These are phyloP conservation scores for Podotricha telesiphe DNA, from an alignment of 2,888 invertebrate genomes.

Conservation along the genomic window DNA sequence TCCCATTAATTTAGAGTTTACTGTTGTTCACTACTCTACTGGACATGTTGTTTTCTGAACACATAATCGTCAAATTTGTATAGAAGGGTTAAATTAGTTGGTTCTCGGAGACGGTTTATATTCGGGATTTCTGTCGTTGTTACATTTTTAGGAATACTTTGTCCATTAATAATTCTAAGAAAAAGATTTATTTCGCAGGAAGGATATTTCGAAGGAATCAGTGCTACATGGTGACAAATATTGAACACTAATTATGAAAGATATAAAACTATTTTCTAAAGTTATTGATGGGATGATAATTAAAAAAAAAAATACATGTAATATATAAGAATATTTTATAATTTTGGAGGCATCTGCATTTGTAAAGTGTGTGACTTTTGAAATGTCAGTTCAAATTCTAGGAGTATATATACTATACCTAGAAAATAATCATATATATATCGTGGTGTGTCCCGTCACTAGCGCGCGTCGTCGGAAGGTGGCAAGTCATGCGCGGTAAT, in stretches of 20 bases:
- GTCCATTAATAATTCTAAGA: too few species aligned
- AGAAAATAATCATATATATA: too few species aligned
- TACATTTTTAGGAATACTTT: neutral
- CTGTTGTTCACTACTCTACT: neutral
- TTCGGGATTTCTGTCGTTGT: conserved; percentile 30
- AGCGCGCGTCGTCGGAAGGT: conserved; percentile 38
- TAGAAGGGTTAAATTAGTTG: conserved; percentile 62
- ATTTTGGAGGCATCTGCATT: too few species aligned
- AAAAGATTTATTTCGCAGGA: too few species aligned
- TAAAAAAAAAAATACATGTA: too few species aligned
- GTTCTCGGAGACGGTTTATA: conserved; percentile 54
- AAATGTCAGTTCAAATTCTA: too few species aligned
- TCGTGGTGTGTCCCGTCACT: conserved; percentile 11
- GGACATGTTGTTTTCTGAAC: conserved; percentile 45
- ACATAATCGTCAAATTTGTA: conserved; percentile 63
- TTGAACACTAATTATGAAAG: too few species aligned
- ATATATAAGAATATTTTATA: neutral
- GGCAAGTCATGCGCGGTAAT: conserved; percentile 69
- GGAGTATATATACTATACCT: too few species aligned
- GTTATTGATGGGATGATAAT: too few species aligned
- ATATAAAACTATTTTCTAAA: neutral
- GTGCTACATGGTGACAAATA: too few species aligned
- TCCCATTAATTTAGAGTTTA: neutral
- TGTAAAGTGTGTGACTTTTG: too few species aligned
- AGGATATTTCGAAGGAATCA: too few species aligned